Base-by-base conservation (phyloP, 2,797 vertebrate genomes). In the Phylloscopus collybita region DNA sequence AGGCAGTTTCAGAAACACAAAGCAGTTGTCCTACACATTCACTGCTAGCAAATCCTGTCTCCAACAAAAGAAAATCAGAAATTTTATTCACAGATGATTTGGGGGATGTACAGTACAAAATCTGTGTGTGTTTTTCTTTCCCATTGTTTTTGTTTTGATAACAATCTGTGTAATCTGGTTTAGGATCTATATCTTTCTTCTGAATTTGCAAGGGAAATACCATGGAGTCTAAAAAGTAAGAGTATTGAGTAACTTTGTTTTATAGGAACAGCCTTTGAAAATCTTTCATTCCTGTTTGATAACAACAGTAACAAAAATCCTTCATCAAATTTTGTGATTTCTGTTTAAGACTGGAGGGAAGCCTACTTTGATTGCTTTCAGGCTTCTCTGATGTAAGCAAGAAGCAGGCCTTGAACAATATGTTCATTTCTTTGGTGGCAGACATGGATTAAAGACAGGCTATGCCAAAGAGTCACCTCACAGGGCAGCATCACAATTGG, bases 1-100 rank as follows among this genome's bases (percentile, higher is more conserved):
- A 76, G 73, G 62, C 83, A 75, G 53, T 94, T 88, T 86, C 44
- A 86, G 73, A 81, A 86, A 72, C 10, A 32, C 54, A 56, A 95
- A 47, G 26, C 70, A 67, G 49, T 92, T 93, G 78, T 70, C 90
- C 64, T 73, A 40, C 44, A 45, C 23, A 53, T 81, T 88, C 59
- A 60, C 49, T 81, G 57, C 30, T 76, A 66, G 44, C 5, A 92
- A 86, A 88, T 49, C 1, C 1, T 45, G 26, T 84, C 62, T 86
- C 34, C 26, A 76, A 71, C 69, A 81, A 95, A 92, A 91, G n/a
- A 79, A 91, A 90, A 74, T 50, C 5, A 10, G 26, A 32, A 61
- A 61, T 78, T 83, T 90, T 88, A 64, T 83, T 88, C 26, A 60
- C 27, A 85, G 38, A 25, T 71, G 19, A 64, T 80, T 74, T 62